Evolutionary conservation across 2,113 vertebrate genomes (phyloP), one percentile per base, ranked within the genome.

Genomic region (Lampris megalopsis): DNA sequence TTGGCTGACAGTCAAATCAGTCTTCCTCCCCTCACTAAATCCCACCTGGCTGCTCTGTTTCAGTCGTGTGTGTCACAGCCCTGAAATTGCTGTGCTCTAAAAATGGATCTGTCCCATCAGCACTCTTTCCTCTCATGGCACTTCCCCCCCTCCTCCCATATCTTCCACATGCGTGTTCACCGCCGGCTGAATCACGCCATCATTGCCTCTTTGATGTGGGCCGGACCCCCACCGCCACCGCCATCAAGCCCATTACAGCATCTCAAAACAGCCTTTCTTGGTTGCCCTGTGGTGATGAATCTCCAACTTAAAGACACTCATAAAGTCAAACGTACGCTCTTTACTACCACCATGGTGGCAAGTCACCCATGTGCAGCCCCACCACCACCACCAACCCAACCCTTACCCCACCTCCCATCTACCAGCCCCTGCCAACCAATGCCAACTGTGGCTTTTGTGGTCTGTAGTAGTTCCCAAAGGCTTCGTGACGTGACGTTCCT

Each of bases 311-410:
- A 88, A 88, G 60, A 49, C 63, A 63, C 64, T 80, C 81, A 75
- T 83, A 81, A 85, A 82, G 61, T 80, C 58, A 82, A 75, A 71
- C 88, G 61, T 87, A 88, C 73, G 77, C 82, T 91, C 24, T 85
- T 86, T 78, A 82, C 77, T 79, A 67, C 76, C 68, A 77, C 83
- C 87, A 78, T 84, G 83, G 85, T 79, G 49, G 74, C 68, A 77
- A 36, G 82, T 84, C 76, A 76, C 88, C 70, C 75, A 80, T 75
- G 58, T 83, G 57, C 42, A 24, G 24, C 24, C 24, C 24, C 24
- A 24, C 24, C 24, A 24, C 24, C 24, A 24, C 24, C 24, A 24
- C 24, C 24, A 24, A 24, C 24, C 24, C 24, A 24, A 24, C 24
- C 24, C 24, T 24, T 24, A 24, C 24, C 24, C 24, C 24, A 24